A percentile compares a stretch with the other conserved stretches of the same genome.
Evolutionary conservation across 2,113 vertebrate species (phyloP).

Genomic region (Cyprinodon brontotheroides): DNA sequence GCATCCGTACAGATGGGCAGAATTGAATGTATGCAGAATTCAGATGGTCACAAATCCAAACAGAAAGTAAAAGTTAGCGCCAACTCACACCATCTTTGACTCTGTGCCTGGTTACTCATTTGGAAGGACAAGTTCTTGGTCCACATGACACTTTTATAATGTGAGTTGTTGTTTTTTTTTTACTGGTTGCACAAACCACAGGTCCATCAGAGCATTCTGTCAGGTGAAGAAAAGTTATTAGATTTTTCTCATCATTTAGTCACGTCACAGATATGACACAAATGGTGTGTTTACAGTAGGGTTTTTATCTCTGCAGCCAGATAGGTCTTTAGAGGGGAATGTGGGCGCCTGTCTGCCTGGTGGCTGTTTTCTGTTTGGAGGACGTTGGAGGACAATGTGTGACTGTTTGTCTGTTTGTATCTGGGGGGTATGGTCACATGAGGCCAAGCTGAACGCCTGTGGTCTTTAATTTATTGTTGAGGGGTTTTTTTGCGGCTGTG

Average conservation of each 20-base stretch:
- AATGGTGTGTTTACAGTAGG: slow-evolving; percentile 64
- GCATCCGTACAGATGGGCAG: slow-evolving; percentile 1
- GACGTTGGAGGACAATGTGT: slow-evolving; percentile 62
- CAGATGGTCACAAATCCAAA: neutral
- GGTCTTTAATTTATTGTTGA: slow-evolving; percentile 71
- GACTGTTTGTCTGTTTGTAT: slow-evolving; percentile 57
- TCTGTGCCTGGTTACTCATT: neutral
- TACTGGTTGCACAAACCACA: slow-evolving; percentile 18
- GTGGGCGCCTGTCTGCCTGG: slow-evolving; percentile 55
- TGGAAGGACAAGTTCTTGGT: neutral
- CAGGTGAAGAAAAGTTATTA: slow-evolving; percentile 7
- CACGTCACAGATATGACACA: slow-evolving; percentile 53
- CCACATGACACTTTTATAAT: neutral
- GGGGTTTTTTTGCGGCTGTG: slow-evolving; percentile 65
- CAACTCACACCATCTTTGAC: neutral
- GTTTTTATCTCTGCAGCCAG: slow-evolving; percentile 62
- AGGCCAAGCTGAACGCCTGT: slow-evolving; percentile 57
- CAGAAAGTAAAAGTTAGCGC: neutral
- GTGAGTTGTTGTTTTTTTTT: slow-evolving; percentile 1
- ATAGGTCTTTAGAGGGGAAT: slow-evolving; percentile 49
- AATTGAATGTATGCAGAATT: neutral
- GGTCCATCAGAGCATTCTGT: slow-evolving; percentile 9
- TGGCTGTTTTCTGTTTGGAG: slow-evolving; percentile 63
- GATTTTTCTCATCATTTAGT: slow-evolving; percentile 29
- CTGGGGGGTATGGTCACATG: slow-evolving; percentile 61